Percentiles rank a stretch among this genome's conserved stretches.
These are phyloP conservation scores for Discoglossus pictus DNA, from an alignment of 2,797 vertebrate genomes.

Conservation along the genomic window DNA sequence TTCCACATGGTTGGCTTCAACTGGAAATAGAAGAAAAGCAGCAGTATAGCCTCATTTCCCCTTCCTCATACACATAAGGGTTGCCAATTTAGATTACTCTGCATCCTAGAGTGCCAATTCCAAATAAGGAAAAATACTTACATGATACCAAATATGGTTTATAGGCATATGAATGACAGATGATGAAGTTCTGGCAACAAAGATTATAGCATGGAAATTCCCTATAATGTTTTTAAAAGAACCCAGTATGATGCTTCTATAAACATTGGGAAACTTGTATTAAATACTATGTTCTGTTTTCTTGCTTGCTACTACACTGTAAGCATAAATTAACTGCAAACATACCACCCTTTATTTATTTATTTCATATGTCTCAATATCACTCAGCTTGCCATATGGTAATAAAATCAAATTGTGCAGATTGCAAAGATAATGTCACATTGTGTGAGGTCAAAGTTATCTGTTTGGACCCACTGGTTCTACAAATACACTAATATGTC, in stretches of 20 bases:
- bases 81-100: neutral
- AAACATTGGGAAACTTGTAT: no score
- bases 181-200: neutral
- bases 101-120: neutral
- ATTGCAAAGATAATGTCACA: no score
- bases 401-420: no score
- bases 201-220: constrained; percentile 8
- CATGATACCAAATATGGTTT: constrained; percentile 1
- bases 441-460: no score
- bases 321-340: no score
- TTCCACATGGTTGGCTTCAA: neutral
- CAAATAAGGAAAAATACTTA: neutral
- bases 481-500: no score
- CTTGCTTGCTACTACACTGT: no score
- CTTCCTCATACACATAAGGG: neutral
- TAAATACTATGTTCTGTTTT: no score
- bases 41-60: neutral
- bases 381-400: no score
- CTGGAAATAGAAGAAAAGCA: neutral
- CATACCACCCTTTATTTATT: no score
- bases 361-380: no score
- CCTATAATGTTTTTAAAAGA: neutral
- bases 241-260: neutral
- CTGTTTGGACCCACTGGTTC: no score
- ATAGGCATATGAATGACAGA: neutral